Base-by-base conservation (phyloP, 2,797 vertebrate species). In the Pangasius macronema region DNA sequence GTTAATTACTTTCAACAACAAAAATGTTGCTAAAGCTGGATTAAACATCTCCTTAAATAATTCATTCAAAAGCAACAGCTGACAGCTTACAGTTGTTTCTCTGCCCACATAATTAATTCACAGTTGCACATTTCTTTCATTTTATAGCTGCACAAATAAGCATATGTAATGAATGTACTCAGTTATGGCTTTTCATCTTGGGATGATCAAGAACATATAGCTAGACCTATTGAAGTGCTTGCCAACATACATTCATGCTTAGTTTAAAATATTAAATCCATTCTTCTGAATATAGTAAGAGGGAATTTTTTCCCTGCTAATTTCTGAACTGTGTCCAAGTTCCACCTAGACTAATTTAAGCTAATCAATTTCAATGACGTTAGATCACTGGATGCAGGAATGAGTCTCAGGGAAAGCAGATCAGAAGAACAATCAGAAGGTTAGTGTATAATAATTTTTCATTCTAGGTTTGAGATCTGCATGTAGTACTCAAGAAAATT, bases 141-240 rank as follows among this genome's bases (percentile, higher is more conserved):
- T 68, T 67, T 70, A 57, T 80, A 86, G 63, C 63, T 70, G 63
- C 14, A 55, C 85, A 81, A 86, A 70, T 63, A 86, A 46, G 33
- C 49, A 36, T 42, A 11, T 42, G 5, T 22, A 80, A 86, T n/a
- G 11, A 63, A 77, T 63, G 3, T 39, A 27, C 16, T 53, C 7
- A 39, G 11, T 67, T 67, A 61, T 67, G 33, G 18, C 33, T 46
- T 81, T 86, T 53, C 49, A 55, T 57, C 61, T 27, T 57, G 9
- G 42, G 3, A 36, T 80, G 18, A 85, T 67, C 39, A 14, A 10
- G 30, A 65, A 42, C 65, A 27, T 7, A 53, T 11, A 86, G 61
- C n/a, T 39, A 42, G 14, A 86, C 14, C 11, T 80, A 24, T 18
- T n/a, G 4, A 11, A 76, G 14, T 3, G 24, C 61, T 68, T 36